A percentile compares a stretch with the other conserved stretches of the same genome.
Evolutionary conservation across 2,113 vertebrate species (phyloP).

Genomic region (Alouatta palliata): DNA sequence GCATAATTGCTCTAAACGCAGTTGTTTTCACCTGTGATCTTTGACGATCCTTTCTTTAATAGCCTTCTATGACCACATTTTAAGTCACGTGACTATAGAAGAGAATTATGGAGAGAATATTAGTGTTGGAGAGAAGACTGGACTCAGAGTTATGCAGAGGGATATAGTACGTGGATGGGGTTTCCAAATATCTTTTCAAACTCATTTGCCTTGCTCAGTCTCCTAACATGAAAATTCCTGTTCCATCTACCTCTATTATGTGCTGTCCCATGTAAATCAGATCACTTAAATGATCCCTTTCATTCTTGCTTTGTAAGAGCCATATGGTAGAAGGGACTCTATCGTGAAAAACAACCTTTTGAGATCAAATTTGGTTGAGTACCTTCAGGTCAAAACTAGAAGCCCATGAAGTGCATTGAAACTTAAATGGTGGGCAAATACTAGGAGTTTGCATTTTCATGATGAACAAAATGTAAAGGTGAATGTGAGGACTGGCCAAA

Average conservation of each 20-base stretch:
- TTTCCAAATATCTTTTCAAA: not conserved
- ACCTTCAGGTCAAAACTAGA: not conserved
- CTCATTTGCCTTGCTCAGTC: not conserved
- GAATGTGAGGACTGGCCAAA: not conserved
- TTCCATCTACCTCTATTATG: not conserved
- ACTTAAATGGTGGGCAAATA: not conserved
- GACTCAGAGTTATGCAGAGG: not conserved
- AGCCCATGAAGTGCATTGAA: not conserved
- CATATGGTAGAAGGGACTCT: not conserved
- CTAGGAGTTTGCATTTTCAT: slow-evolving; percentile 7
- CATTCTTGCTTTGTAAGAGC: slow-evolving; percentile 26
- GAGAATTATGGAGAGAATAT: not conserved
- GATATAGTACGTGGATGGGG: accelerated
- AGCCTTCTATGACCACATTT: not conserved
- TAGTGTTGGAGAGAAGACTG: not conserved
- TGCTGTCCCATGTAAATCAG: slow-evolving; percentile 1
- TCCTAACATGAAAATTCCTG: not conserved
- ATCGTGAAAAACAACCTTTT: slow-evolving; percentile 17
- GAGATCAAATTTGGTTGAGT: not conserved
- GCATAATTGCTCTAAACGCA: not conserved
- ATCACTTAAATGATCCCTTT: slow-evolving; percentile 38
- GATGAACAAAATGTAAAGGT: slow-evolving; percentile 41
- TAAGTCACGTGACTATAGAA: not conserved
- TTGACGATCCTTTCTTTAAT: not conserved
- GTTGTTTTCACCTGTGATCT: not conserved